Conservation (phyloP, 2,888 invertebrate species). For the Rhabditophanes sp. region DNA sequence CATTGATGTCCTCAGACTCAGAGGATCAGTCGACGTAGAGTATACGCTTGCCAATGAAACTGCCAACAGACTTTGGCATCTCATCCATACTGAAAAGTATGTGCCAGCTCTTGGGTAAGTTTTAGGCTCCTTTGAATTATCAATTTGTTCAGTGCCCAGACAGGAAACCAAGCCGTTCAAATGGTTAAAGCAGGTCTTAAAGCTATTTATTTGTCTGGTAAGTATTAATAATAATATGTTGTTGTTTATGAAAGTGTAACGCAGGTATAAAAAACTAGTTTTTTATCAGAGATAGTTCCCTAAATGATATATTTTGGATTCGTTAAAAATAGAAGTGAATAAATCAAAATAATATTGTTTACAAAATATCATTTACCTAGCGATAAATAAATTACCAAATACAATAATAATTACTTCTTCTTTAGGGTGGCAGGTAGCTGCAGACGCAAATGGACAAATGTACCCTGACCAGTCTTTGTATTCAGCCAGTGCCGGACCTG, state of each 20-base stretch:
- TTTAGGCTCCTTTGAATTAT: too few species aligned
- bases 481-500: constrained; percentile 45
- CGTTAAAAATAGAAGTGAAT: too few species aligned
- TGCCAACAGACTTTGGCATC: constrained; percentile 44
- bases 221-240: neutral
- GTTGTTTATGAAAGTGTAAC: too few species aligned
- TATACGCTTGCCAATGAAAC: constrained; percentile 44
- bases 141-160: too few species aligned
- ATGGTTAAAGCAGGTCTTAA: constrained; percentile 45
- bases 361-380: too few species aligned
- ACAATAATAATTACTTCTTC: constrained; percentile 1
- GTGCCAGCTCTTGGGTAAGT: constrained; percentile 44
- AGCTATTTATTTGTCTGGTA: constrained; percentile 45
- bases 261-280: too few species aligned
- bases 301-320: too few species aligned
- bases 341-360: too few species aligned
- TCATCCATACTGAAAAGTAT: constrained; percentile 42
- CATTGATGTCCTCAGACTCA: constrained; percentile 43
- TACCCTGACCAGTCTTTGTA: constrained; percentile 46
- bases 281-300: too few species aligned
- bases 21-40: constrained; percentile 44
- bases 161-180: constrained; percentile 46
- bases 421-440: constrained; percentile 46
- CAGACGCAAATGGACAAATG: constrained; percentile 43
- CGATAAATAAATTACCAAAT: too few species aligned